A percentile compares a stretch with the other conserved stretches of the same genome.
phyloP scores from a whole-genome alignment of 2,888 invertebrate genomes.

The Maniola hyperantus region DNA sequence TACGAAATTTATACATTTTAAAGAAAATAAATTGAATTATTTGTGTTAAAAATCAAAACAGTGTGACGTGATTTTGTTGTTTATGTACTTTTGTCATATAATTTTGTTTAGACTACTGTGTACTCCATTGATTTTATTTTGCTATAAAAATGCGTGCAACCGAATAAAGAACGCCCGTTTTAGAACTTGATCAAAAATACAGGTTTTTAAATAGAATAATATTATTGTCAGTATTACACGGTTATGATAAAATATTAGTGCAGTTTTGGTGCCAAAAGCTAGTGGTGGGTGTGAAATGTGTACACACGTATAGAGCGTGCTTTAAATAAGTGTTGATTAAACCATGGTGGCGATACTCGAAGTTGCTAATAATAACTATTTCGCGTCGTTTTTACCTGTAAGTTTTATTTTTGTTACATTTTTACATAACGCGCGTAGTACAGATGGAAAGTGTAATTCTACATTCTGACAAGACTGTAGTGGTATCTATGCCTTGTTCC shows the following conservation, averaged over 20 bases:
- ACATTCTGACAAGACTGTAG: too few species aligned
- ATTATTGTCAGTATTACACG: constrained; percentile 6
- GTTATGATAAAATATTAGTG: constrained; percentile 43
- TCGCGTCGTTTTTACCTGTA: constrained; percentile 74
- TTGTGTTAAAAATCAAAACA: constrained; percentile 1
- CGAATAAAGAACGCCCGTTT: neutral
- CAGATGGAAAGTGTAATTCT: neutral
- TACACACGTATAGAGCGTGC: constrained; percentile 54
- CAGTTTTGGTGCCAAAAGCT: constrained; percentile 48
- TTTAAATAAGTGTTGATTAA: constrained; percentile 53
- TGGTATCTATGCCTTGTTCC: neutral
- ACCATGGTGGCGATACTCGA: constrained; percentile 67
- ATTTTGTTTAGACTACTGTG: neutral
- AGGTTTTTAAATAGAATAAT: neutral
- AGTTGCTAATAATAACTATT: constrained; percentile 66
- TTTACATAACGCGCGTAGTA: neutral
- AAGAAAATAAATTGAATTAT: neutral
- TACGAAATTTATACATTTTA: too few species aligned
- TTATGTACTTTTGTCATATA: neutral
- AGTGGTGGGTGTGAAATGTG: constrained; percentile 47
- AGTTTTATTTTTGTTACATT: constrained; percentile 48
- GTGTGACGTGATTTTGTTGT: neutral
- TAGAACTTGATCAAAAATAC: neutral
- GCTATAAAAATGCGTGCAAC: too few species aligned
- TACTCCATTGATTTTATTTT: too few species aligned